Base-by-base conservation (phyloP, 2,797 vertebrate genomes). In the Scarus forsteni region DNA sequence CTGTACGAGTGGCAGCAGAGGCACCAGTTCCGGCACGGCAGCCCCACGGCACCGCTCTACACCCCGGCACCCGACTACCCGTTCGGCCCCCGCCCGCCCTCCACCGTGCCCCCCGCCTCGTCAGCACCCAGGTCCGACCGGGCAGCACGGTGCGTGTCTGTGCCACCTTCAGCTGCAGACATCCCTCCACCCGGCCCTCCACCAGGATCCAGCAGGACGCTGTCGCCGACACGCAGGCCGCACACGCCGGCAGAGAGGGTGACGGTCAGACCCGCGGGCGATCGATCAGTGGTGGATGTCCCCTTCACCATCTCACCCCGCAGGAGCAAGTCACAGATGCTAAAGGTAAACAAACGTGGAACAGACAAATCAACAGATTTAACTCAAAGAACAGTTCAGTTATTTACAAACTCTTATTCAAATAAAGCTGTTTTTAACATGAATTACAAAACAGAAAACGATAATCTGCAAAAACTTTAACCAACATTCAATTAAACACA, bases 1-100 rank as follows among this genome's bases (percentile, higher is more conserved):
- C 93, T 99, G 0, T 99, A 97, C 0, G 97, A 99, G 85, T 98
- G 98, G 97, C 97, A 99, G 91, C 97, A 99, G 92, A 92, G 98
- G 12, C 97, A 98, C 83, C 96, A 97, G 69, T 99, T 94, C 87
- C 96, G 97, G 3, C 97, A 97, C 0, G 97, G 97, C 84, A 98
- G 97, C 86, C 96, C 97, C 73, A 98, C 97, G 0, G 97, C 96
- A 0, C 96, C 97, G 0, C 88, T 97, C 51, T 96, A 96, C 58
- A 90, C 90, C 0, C 92, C 95, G 0, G 95, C 95, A 11, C 95
- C 96, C 0, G 96, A 98, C 57, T 94, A 96, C 71, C 84, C 94
- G 0, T 96, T 96, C 34, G 95, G 95, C 10, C 85, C 93, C 11
- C 93, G 95, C 48, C 95, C 95, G 42, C 95, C 95, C 0, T 94